Percentiles rank a stretch among this genome's conserved stretches.
These are phyloP conservation scores for Cerastoderma edule DNA, from an alignment of 2,888 invertebrate species.

Conservation along the genomic window DNA sequence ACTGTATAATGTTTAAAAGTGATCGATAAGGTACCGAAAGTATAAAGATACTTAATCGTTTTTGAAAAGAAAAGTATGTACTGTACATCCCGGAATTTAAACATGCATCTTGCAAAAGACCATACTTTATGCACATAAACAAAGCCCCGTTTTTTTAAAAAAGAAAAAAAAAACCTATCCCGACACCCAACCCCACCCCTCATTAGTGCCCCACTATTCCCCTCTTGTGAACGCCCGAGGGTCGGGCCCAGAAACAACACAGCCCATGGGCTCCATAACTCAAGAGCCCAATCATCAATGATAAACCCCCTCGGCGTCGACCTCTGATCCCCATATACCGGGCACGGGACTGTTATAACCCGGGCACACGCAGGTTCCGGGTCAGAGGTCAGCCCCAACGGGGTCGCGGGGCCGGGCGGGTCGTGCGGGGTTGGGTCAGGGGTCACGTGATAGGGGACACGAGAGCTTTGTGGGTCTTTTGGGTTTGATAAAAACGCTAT, in stretches of 20 bases:
- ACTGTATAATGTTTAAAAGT: too few relatives aligned
- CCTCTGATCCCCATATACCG: conserved; percentile 45
- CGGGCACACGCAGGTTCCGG: conserved; percentile 45
- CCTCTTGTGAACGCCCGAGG: conserved; percentile 32
- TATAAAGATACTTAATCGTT: too few relatives aligned
- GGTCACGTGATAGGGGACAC: conserved; percentile 35
- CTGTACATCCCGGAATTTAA: too few relatives aligned
- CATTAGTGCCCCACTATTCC: too few relatives aligned
- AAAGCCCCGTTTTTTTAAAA: too few relatives aligned
- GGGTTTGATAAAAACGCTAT: conserved; percentile 37
- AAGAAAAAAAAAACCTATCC: too few relatives aligned
- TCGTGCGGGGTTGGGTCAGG: conserved; percentile 19
- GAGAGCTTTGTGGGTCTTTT: conserved; percentile 30
- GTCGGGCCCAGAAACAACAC: conserved; percentile 4
- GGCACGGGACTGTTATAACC: conserved; percentile 39
- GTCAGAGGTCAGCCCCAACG: conserved; percentile 37
- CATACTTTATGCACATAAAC: too few relatives aligned
- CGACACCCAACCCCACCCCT: too few relatives aligned
- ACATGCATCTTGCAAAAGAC: too few relatives aligned
- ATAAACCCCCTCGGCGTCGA: conserved; percentile 43
- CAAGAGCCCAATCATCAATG: conserved; percentile 30
- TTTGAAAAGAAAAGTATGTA: too few relatives aligned
- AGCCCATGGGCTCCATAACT: background rate
- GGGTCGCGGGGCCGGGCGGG: conserved; percentile 17
- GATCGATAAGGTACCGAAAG: too few relatives aligned